These are phyloP conservation scores for Tromatobia lineatoria DNA, from an alignment of 2,888 invertebrate genomes.

Conservation along the genomic window DNA sequence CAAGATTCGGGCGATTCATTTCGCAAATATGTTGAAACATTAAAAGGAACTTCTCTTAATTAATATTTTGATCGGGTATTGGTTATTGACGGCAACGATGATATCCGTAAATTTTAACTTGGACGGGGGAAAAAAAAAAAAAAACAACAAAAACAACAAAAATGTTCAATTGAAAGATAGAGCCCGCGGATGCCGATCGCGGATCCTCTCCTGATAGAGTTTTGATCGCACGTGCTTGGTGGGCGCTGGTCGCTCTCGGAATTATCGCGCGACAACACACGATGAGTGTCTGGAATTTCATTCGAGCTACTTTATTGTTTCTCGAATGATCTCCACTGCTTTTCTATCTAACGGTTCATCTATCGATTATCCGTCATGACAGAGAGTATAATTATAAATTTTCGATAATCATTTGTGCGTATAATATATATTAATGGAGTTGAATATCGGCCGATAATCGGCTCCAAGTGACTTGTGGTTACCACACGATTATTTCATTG, in stretches of 20 bases:
- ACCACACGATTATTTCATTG: too few relatives aligned
- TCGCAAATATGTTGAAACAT: too few relatives aligned
- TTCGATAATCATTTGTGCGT: constrained; percentile 24
- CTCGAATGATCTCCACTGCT: constrained; percentile 46
- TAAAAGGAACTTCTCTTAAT: too few relatives aligned
- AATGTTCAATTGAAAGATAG: constrained; percentile 25
- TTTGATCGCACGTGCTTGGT: constrained; percentile 33
- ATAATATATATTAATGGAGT: too few relatives aligned
- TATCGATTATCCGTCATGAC: constrained; percentile 54
- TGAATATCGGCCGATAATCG: too few relatives aligned
- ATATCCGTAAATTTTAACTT: too few relatives aligned
- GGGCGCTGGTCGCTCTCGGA: constrained; percentile 65
- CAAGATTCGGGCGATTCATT: too few relatives aligned
- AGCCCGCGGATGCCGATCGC: constrained; percentile 6
- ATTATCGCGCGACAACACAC: constrained; percentile 28
- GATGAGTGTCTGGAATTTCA: constrained; percentile 28
- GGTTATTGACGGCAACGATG: too few relatives aligned
- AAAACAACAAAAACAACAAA: not conserved
- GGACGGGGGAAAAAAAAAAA: too few relatives aligned
- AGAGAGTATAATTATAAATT: constrained; percentile 37
- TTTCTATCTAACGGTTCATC: constrained; percentile 53
- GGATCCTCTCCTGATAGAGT: constrained; percentile 27
- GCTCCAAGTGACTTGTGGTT: too few relatives aligned
- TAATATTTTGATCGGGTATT: too few relatives aligned
- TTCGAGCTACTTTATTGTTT: constrained; percentile 37